Conservation (phyloP, 2,888 invertebrate genomes). For the Sphecodes monilicornis region DNA sequence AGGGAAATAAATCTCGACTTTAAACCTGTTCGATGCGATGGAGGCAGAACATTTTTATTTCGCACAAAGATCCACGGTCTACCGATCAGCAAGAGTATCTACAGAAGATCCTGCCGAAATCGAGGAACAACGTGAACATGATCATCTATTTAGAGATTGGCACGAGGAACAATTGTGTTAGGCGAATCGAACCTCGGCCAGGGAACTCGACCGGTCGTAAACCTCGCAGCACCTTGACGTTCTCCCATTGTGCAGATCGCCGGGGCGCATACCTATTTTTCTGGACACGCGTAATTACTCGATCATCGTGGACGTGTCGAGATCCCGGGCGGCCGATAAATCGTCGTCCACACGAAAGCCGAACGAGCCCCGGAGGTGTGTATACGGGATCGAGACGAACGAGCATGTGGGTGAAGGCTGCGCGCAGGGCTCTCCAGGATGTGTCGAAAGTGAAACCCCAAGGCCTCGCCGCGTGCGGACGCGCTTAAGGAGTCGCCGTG, state of each 20-base stretch:
- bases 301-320: conserved; percentile 72
- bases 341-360: conserved; percentile 66
- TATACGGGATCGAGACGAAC: conserved; percentile 72
- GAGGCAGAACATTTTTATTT: no score
- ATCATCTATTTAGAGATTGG: not conserved
- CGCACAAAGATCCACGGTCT: no score
- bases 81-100: not conserved
- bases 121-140: not conserved
- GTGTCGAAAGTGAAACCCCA: conserved; percentile 83
- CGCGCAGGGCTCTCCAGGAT: conserved; percentile 80
- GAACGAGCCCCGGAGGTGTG: conserved; percentile 43
- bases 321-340: conserved; percentile 75
- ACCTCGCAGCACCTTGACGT: conserved; percentile 33
- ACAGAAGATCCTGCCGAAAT: not conserved
- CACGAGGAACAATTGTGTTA: not conserved
- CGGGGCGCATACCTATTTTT: conserved; percentile 16
- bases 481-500: conserved; percentile 17
- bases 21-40: no score
- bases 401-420: conserved; percentile 84
- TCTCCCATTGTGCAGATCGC: conserved; percentile 41
- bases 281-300: conserved; percentile 63
- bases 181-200: not conserved
- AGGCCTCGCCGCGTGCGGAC: conserved; percentile 66
- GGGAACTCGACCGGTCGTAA: conserved; percentile 1
- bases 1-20: no score